Conservation (phyloP, 2,888 invertebrate species). For the Platycnemis pennipes region DNA sequence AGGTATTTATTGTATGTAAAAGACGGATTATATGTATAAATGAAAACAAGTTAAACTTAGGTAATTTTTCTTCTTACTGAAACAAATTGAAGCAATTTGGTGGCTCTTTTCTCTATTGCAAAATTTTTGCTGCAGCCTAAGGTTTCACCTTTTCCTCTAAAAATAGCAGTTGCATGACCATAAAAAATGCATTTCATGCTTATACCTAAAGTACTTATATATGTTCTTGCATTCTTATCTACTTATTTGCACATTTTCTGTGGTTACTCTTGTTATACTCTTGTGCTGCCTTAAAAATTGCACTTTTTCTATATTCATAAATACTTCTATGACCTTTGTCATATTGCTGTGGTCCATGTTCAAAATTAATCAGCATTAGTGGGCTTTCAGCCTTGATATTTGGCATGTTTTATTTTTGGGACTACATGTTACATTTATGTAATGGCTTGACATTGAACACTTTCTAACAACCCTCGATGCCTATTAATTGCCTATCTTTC, state of each 20-base stretch:
- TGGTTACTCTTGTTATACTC: neutral
- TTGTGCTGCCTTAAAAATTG: conserved; percentile 5
- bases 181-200: neutral
- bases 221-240: conserved; percentile 4
- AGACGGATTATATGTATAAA: neutral
- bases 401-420: neutral
- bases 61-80: neutral
- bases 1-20: neutral
- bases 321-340: neutral
- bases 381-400: neutral
- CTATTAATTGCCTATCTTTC: neutral
- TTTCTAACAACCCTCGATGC: neutral
- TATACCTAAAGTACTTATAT: neutral
- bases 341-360: conserved; percentile 6
- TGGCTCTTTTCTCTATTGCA: neutral
- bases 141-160: neutral
- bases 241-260: conserved; percentile 17
- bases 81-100: neutral
- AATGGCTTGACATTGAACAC: neutral
- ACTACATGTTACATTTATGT: neutral
- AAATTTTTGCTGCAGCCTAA: neutral
- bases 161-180: neutral
- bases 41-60: neutral
- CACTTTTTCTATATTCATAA: neutral
- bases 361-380: conserved; percentile 4